Evolutionary conservation across 2,888 invertebrate species (phyloP).

Genomic region (Panorpa germanica): DNA sequence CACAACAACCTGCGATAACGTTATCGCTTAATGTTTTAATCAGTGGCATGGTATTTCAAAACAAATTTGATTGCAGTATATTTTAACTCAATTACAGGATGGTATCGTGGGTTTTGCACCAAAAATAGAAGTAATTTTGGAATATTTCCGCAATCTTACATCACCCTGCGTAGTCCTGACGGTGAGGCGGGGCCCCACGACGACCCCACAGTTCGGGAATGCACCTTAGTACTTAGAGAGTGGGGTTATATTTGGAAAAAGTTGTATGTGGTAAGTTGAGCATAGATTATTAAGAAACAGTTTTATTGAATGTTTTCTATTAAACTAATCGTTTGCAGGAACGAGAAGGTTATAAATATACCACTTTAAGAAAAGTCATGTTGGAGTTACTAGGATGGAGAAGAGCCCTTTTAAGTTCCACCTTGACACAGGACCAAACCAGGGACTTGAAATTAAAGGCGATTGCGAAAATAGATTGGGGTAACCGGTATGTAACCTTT

Average conservation of each 20-base stretch:
- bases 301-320: constrained; percentile 6
- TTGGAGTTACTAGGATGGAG: constrained; percentile 72
- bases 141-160: constrained; percentile 69
- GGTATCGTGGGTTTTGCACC: constrained; percentile 76
- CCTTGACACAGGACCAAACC: constrained; percentile 81
- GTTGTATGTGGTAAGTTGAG: constrained; percentile 62
- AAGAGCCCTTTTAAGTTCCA: constrained; percentile 67
- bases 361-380: constrained; percentile 76
- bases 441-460: constrained; percentile 69
- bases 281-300: constrained; percentile 8
- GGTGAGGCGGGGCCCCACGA: constrained; percentile 75
- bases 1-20: no score
- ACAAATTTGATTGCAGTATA: no score
- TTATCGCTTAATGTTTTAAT: no score
- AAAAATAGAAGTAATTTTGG: constrained; percentile 42
- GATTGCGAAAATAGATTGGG: constrained; percentile 89
- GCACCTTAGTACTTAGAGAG: constrained; percentile 78
- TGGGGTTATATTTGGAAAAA: constrained; percentile 89
- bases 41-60: no score
- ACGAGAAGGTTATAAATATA: constrained; percentile 68
- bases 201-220: constrained; percentile 80
- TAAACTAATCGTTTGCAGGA: constrained; percentile 32
- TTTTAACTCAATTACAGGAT: constrained; percentile 46
- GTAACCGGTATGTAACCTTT: constrained; percentile 62
- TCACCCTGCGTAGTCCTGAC: constrained; percentile 58